Base-by-base conservation (phyloP, 2,888 invertebrate species). In the Lasioglossum morio region DNA sequence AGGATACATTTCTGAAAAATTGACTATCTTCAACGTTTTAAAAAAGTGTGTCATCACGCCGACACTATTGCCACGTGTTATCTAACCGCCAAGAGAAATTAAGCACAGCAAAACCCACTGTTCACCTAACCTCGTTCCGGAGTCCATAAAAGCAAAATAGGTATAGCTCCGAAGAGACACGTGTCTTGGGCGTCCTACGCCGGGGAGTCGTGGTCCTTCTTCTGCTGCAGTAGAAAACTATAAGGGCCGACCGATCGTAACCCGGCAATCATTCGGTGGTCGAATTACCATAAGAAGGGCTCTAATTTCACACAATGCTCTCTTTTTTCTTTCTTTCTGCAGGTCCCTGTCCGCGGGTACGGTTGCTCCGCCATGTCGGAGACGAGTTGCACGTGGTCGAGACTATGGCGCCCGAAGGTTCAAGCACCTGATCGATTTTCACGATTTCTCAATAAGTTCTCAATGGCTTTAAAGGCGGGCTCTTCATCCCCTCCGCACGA, bases 201-300 rank as follows among this genome's bases (percentile, higher is more conserved):
- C 69, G 75, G 78, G 77, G 78, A 88, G 91, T 91, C 89, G 89
- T 87, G 88, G 91, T 88, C 91, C 92, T 85, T 82, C 80, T 81
- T 82, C 80, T 81, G 86, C 86, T 81, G 88, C 91, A 92, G 88
- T 86, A 91, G 91, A 87, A 92, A 92, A 92, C 89, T 90, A 90
- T 83, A 87, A 91, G 91, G 92, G 82, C 77, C 77, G 79, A 69
- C 78, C 63, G 86, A 86, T 85, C 77, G 84, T 90, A 93, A 91
- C 92, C 93, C 91, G 88, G 93, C 93, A 93, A 94, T 94, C 94
- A 92, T 93, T 92, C 92, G 91, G 93, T 93, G 93, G 93, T 92
- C 92, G 93, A 94, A 94, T 94, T 94, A 94, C 94, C 94, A 94
- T 94, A 94, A 94, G 94, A 94, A 94, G 94, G 93, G 92, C 93